Conservation (phyloP, 2,113 vertebrate genomes). For the Passer montanus region DNA sequence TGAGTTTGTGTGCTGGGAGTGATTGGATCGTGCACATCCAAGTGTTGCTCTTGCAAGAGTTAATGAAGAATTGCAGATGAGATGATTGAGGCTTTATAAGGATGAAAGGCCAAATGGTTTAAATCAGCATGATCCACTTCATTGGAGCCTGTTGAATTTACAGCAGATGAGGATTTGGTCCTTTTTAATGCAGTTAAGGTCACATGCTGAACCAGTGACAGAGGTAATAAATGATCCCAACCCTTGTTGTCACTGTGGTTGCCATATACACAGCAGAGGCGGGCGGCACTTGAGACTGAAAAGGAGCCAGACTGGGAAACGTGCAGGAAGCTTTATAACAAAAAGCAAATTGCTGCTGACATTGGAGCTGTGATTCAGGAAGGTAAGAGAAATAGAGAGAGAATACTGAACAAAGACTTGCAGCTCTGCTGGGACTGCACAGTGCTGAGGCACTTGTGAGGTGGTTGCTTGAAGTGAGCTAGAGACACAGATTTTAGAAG, state of each 20-base stretch:
- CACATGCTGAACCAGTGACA: background rate
- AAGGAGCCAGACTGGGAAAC: background rate
- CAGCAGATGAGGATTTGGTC: background rate
- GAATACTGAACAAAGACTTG: background rate
- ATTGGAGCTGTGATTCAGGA: background rate
- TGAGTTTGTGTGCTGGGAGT: background rate
- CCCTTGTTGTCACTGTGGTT: background rate
- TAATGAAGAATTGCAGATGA: background rate
- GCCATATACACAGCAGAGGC: background rate
- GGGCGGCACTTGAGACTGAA: background rate
- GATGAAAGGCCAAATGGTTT: constrained; percentile 12
- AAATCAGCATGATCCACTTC: constrained; percentile 10
- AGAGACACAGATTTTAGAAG: background rate
- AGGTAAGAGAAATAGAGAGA: background rate
- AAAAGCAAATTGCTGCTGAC: background rate
- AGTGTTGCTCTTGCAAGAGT: background rate
- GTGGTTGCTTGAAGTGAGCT: background rate
- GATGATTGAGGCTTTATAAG: background rate
- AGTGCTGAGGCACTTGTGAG: background rate
- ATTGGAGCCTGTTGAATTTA: constrained; percentile 3
- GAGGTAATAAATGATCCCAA: constrained; percentile 2
- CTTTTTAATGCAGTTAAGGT: background rate
- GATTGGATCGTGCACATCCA: background rate
- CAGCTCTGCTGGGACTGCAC: background rate
- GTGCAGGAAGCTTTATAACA: background rate